Evolutionary conservation across 1,140 invertebrate species (phyloP).

Genomic region (Papilio polytes): DNA sequence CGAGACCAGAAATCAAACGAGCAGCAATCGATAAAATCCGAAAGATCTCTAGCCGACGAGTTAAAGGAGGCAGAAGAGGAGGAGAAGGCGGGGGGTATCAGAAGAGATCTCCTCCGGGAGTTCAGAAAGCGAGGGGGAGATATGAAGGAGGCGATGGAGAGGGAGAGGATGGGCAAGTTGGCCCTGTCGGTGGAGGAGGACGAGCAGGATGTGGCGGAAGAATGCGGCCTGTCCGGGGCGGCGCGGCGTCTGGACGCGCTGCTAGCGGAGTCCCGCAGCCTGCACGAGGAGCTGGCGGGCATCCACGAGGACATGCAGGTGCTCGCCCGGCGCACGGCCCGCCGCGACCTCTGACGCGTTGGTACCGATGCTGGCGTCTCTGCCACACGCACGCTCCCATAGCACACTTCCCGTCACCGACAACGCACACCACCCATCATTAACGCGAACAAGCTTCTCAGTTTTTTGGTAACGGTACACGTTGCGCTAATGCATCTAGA

Average conservation of each 20-base stretch:
- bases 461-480: background rate
- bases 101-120: constrained; percentile 58
- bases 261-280: constrained; percentile 75
- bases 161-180: constrained; percentile 74
- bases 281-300: constrained; percentile 77
- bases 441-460: background rate
- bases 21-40: constrained; percentile 47
- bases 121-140: constrained; percentile 60
- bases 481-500: constrained; percentile 4
- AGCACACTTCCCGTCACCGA: background rate
- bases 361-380: constrained; percentile 66
- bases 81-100: constrained; percentile 57
- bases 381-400: constrained; percentile 48
- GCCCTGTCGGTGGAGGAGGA: constrained; percentile 80
- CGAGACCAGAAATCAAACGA: constrained; percentile 39
- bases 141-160: constrained; percentile 64
- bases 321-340: constrained; percentile 73
- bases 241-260: constrained; percentile 73
- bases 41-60: constrained; percentile 73
- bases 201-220: constrained; percentile 75
- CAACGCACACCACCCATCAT: background rate
- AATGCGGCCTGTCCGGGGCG: constrained; percentile 63
- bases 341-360: constrained; percentile 75
- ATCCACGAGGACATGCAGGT: constrained; percentile 83
- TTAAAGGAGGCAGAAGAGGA: constrained; percentile 73